Base-by-base conservation (phyloP, 2,113 vertebrate genomes). In the Sakesphorus luctuosus region DNA sequence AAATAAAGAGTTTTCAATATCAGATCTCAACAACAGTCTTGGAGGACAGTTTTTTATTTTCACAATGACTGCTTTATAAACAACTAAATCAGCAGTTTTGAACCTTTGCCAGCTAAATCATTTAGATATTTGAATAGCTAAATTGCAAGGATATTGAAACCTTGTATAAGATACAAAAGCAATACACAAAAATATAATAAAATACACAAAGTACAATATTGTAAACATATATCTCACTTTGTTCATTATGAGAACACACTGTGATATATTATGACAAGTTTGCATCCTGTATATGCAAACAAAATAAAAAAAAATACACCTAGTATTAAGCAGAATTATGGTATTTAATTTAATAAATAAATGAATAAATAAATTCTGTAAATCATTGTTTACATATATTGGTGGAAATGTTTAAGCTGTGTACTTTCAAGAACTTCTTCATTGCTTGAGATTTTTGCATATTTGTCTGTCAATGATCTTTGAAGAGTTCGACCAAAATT, bases 391-490 rank as follows among this genome's bases (percentile, higher is more conserved):
- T 43, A 15, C 40, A 43, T 43, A 14, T 15, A 43, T 43, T 14
- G 40, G 40, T 47, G 20, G 12, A 94, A 62, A 61, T 4, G 1
- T 38, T 86, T 83, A 68, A 52, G 9, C 7, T 68, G 3, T 20
- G 13, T 10, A 23, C 4, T 72, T 93, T 52, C 12, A 79, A 36
- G 33, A 49, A 10, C 15, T 59, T 21, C 21, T 79, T 90, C 29
- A 29, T 33, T 80, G 13, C 7, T 36, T 47, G 26, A 86, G 26
- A 84, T 24, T 73, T 90, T 80, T 73, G 5, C 3, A n/a, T 49
- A 61, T 66, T 11, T 26, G 19, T 11, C 52, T 49, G 19, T 13
- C 0, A 1, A 11, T 2, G 2, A 46, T 28, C 6, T 55, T 82
- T 43, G 43, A 52, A 16, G 16, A 35, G 3, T 55, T 76, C 31